Percentiles rank a stretch among this genome's conserved stretches.
These are phyloP conservation scores for Pandemis corylana DNA, from an alignment of 2,888 invertebrate genomes.

Conservation along the genomic window DNA sequence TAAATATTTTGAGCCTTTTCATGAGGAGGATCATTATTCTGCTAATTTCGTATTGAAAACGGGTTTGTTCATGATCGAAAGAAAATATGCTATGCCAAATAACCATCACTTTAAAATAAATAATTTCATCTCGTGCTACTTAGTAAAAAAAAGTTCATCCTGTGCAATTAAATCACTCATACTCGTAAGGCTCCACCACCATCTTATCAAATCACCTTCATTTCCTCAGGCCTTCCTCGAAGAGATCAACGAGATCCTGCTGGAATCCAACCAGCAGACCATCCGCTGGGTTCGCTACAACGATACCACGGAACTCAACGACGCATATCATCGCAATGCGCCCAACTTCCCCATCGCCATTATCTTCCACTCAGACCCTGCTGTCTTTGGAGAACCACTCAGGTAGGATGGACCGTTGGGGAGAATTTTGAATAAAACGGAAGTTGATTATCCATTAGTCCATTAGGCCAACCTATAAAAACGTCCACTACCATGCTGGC, in stretches of 20 bases:
- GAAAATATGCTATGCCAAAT: too few species aligned
- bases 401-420: slow-evolving; percentile 67
- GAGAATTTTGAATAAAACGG: not conserved
- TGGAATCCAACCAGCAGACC: slow-evolving; percentile 82
- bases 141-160: too few species aligned
- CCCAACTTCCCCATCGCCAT: slow-evolving; percentile 89
- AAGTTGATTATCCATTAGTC: not conserved
- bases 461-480: too few species aligned
- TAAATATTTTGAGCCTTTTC: too few species aligned
- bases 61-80: too few species aligned
- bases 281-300: slow-evolving; percentile 88
- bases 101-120: too few species aligned
- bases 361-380: slow-evolving; percentile 86
- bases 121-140: too few species aligned
- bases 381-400: slow-evolving; percentile 71
- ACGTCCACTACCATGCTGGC: too few species aligned
- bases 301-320: slow-evolving; percentile 87
- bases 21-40: too few species aligned
- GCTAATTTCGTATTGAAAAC: too few species aligned
- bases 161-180: too few species aligned
- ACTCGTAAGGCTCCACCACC: too few species aligned
- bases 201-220: not conserved
- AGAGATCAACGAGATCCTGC: slow-evolving; percentile 86
- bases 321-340: slow-evolving; percentile 88
- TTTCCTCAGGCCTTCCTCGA: slow-evolving; percentile 85